These are phyloP conservation scores for Cottus gobio DNA, from an alignment of 2,113 vertebrate genomes.

Conservation along the genomic window DNA sequence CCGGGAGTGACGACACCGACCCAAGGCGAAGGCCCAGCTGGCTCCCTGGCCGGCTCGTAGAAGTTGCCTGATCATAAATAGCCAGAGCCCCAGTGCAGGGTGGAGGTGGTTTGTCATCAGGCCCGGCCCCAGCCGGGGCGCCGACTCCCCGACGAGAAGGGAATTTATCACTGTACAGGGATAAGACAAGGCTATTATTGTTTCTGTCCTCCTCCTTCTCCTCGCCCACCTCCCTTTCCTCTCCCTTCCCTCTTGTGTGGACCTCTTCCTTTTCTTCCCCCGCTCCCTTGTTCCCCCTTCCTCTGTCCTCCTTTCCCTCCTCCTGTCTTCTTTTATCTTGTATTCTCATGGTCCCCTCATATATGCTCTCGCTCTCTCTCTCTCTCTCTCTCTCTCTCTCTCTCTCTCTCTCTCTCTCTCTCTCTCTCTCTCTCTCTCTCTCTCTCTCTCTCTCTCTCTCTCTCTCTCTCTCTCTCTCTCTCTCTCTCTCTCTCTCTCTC, in stretches of 20 bases:
- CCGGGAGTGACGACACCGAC: constrained; percentile 37
- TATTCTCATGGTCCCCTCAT: no score
- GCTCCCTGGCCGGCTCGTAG: constrained; percentile 21
- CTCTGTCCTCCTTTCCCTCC: constrained; percentile 29
- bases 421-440: constrained; percentile 12
- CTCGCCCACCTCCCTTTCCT: constrained; percentile 17
- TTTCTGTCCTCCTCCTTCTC: constrained; percentile 60
- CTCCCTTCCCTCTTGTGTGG: constrained; percentile 13
- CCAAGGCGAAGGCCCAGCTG: constrained; percentile 54
- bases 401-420: constrained; percentile 12
- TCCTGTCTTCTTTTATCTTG: constrained; percentile 49
- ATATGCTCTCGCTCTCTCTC: no score
- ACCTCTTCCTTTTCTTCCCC: constrained; percentile 32
- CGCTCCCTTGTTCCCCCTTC: constrained; percentile 20
- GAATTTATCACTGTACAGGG: constrained; percentile 76
- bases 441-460: constrained; percentile 15
- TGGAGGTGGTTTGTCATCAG: constrained; percentile 74
- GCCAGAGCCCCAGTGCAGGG: constrained; percentile 39
- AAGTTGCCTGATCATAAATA: constrained; percentile 67
- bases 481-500: constrained; percentile 11
- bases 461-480: constrained; percentile 15
- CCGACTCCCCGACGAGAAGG: constrained; percentile 56
- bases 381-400: constrained; percentile 11
- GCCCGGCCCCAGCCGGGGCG: constrained; percentile 54
- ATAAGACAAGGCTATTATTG: constrained; percentile 79